Percentiles rank a stretch among this genome's conserved stretches.
phyloP scores from a whole-genome alignment of 2,797 vertebrate genomes.

The Mus spretus region DNA sequence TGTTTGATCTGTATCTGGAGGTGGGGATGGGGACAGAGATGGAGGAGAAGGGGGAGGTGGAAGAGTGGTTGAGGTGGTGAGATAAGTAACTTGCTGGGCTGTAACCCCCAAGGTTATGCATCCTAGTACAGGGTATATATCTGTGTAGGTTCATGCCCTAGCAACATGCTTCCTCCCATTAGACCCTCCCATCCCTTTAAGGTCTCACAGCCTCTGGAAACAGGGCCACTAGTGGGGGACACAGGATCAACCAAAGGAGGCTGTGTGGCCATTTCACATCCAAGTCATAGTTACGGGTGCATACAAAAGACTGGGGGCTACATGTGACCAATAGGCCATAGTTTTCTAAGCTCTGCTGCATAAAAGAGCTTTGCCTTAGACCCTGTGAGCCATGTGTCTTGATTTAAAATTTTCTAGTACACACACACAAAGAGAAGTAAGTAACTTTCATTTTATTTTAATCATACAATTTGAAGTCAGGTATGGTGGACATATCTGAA shows the following conservation, averaged over 20 bases:
- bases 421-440: neutral
- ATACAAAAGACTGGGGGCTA: neutral
- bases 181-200: neutral
- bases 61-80: no score
- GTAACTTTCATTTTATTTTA: neutral
- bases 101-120: neutral
- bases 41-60: neutral
- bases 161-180: neutral
- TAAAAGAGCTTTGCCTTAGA: neutral
- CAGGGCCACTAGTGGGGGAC: neutral
- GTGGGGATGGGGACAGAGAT: neutral
- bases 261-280: neutral
- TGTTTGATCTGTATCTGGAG: neutral
- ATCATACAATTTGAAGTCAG: neutral
- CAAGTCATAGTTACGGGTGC: neutral
- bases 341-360: neutral
- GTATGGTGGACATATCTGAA: neutral
- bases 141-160: neutral
- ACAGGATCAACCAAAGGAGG: neutral
- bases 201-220: neutral
- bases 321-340: neutral
- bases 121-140: neutral
- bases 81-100: neutral
- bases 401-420: neutral
- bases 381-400: neutral